Base-by-base conservation (phyloP, 1,140 invertebrate species). In the Zaprionus vittiger region DNA sequence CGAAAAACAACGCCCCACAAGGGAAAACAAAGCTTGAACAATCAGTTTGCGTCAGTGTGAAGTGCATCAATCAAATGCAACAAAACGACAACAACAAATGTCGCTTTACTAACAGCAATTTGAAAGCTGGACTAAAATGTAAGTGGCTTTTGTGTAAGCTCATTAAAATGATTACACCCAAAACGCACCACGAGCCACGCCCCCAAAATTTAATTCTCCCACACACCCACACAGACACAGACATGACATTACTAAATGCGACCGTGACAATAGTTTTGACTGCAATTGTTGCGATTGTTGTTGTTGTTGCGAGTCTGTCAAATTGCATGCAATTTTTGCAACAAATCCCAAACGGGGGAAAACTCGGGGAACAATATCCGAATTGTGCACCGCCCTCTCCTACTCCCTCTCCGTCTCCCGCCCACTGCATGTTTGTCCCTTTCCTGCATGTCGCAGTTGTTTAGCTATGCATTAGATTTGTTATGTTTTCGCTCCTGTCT, bases 381-480 rank as follows among this genome's bases (percentile, higher is more conserved):
- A 17, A 56, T 26, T 57, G 17, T 52, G 3, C 56, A 4, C 20
- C n/a, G 4, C 5, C 34, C 34, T 17, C 5, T 14, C 5, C 17
- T 41, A 1, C 31, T 12, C 49, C 15, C 24, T 44, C 5, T n/a
- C 12, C 34, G 17, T 59, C 17, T 34, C 20, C n/a, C 20, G 22
- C 17, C 11, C 22, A 5, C 38, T 64, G 6, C 11, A 20, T 57
- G 20, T n/a, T 37, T 56, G 54, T 49, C 47, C 2, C 20, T 52
- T 52, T 52, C 20, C 26, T 41, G 47, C 57, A 69, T 63, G 20
- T 52, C 52, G 47, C 38, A 60, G 59, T 80, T 80, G 79, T 83
- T 86, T 83, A 87, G 73, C 73, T 83, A 86, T 86, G 83, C 83
- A 83, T 86, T 87, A 87, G 77, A 83, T 83, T 82, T 81, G 75